Percentiles rank a stretch among this genome's conserved stretches.
Evolutionary conservation across 2,888 invertebrate genomes (phyloP).

Genomic region (Hypomecis punctinalis): DNA sequence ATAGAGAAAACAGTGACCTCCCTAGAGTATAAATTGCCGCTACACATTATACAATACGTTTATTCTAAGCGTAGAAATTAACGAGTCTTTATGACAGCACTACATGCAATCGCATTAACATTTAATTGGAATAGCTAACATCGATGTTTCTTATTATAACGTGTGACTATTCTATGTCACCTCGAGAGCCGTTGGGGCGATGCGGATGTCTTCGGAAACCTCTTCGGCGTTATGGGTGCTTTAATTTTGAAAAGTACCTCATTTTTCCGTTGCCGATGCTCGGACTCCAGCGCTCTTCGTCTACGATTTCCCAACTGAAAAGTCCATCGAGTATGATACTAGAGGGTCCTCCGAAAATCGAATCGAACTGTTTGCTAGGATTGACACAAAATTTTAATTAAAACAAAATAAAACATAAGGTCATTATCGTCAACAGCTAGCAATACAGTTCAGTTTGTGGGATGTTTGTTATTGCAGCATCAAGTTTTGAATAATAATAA

Average conservation of each 20-base stretch:
- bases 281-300: constrained; percentile 54
- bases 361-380: constrained; percentile 53
- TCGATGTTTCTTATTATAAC: constrained; percentile 51
- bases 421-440: constrained; percentile 52
- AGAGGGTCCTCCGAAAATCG: constrained; percentile 60
- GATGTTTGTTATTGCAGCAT: constrained; percentile 61
- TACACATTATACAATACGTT: constrained; percentile 70
- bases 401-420: neutral
- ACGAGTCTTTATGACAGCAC: constrained; percentile 63
- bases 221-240: constrained; percentile 55
- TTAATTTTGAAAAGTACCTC: constrained; percentile 82
- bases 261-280: constrained; percentile 46
- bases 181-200: constrained; percentile 67
- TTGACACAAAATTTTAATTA: constrained; percentile 29
- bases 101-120: constrained; percentile 68
- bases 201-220: constrained; percentile 40
- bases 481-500: constrained; percentile 51
- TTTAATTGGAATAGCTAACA: constrained; percentile 54
- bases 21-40: constrained; percentile 69
- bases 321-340: constrained; percentile 82
- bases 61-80: constrained; percentile 63
- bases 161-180: constrained; percentile 78
- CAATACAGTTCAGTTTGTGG: constrained; percentile 61
- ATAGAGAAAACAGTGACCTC: constrained; percentile 70
- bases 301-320: constrained; percentile 78